Evolutionary conservation across 2,797 vertebrate genomes (phyloP), one percentile per base, ranked within the genome.

Genomic region (Rousettus madagascariensis): DNA sequence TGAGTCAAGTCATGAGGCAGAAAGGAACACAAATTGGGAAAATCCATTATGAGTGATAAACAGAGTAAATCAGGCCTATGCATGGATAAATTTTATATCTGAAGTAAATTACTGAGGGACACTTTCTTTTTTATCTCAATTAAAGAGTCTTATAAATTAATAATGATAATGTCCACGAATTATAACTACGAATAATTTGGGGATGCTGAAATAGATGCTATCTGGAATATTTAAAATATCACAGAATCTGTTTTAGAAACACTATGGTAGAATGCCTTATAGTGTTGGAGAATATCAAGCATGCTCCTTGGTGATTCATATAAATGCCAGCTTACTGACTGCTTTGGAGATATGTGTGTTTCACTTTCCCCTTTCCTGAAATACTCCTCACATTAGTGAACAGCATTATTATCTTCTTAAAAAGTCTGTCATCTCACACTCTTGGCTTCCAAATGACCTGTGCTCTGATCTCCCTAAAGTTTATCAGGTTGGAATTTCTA

Each of bases 171-270:
- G 5, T 85, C 8, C 86, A 9, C 49, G 22, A 38, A 78, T 79
- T 61, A 49, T 46, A 90, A n/a, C 9, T 78, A 51, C 83, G 33
- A 86, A 24, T 49, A 69, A 95, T 77, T 77, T 91, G 9, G 26
- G 38, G 19, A 78, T 79, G 15, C 49, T 49, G 30, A 89, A 89
- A 77, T 22, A 80, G 17, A 94, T 63, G 19, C 28, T 41, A 59
- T 77, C 28, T 95, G 65, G 77, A 74, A 83, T 87, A 22, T 66
- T 92, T 71, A 74, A 93, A 61, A 66, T 95, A 36, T 36, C 11
- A 46, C 66, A 20, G 41, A 87, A 51, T 83, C 15, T 89, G 24
- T 91, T 95, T 87, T 90, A 78, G 78, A 86, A 96, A 91, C 8
- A 51, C 38, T 33, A 33, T 55, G 2, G 19, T 75, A 74, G 92